Evolutionary conservation across 2,113 vertebrate species (phyloP).

Genomic region (Lipophrys pholis): DNA sequence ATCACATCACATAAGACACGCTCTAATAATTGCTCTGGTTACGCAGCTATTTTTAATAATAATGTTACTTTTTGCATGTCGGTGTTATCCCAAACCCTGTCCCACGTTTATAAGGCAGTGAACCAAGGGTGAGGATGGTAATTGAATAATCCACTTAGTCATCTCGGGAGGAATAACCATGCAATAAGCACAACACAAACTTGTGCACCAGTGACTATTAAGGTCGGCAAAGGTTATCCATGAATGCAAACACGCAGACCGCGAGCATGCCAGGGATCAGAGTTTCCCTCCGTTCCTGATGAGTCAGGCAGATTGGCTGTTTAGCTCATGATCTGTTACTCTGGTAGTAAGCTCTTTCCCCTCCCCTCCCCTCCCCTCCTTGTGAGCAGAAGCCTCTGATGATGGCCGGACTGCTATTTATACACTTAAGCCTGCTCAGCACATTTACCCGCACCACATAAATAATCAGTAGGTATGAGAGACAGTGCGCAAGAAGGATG

Average conservation of each 20-base stretch:
- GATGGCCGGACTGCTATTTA: constrained; percentile 75
- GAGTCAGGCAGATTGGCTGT: constrained; percentile 60
- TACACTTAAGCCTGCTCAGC: constrained; percentile 72
- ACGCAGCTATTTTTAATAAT: constrained; percentile 65
- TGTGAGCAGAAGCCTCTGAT: constrained; percentile 61
- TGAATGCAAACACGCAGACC: constrained; percentile 20
- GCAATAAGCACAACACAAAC: constrained; percentile 33
- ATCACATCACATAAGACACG: constrained; percentile 74
- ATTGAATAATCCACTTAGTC: constrained; percentile 46
- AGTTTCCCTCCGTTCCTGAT: constrained; percentile 59
- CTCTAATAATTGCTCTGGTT: constrained; percentile 75
- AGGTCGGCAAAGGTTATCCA: constrained; percentile 43
- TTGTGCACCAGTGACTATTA: constrained; percentile 25
- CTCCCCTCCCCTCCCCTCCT: constrained; percentile 29
- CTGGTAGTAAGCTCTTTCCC: constrained; percentile 51
- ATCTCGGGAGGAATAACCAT: constrained; percentile 48
- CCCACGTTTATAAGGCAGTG: constrained; percentile 41
- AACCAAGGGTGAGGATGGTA: constrained; percentile 38
- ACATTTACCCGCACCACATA: constrained; percentile 71
- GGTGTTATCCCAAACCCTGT: constrained; percentile 29
- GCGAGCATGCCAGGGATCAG: constrained; percentile 25
- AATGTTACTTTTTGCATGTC: constrained; percentile 36
- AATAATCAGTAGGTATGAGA: constrained; percentile 73
- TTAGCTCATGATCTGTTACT: constrained; percentile 63
- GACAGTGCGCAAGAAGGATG: constrained; percentile 22